Base-by-base conservation (phyloP, 2,113 vertebrate species). In the Mugil cephalus region DNA sequence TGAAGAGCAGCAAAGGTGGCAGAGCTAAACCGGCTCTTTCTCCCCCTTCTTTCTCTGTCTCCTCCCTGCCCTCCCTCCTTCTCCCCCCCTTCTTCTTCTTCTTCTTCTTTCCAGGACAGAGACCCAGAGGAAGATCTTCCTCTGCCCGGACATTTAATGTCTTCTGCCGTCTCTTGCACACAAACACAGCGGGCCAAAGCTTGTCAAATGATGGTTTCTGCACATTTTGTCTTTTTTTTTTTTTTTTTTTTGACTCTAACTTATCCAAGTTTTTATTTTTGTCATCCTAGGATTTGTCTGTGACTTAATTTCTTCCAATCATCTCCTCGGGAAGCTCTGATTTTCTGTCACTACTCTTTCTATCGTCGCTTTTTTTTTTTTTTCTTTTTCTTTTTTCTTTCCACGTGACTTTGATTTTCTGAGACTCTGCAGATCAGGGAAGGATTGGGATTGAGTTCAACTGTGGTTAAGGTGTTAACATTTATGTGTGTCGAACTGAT, bases 151-250 rank as follows among this genome's bases (percentile, higher is more conserved):
- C 82, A 21, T 42, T 77, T 38, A 0, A 36, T 24, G 54, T 84
- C 65, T 61, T 72, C 77, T 70, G 69, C 63, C 73, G 66, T 66
- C 74, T 77, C 74, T 58, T 69, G 63, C 82, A 72, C 83, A 83
- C 77, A 82, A 68, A 69, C 73, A 69, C 71, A 69, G 78, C 66
- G 84, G 86, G 87, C 87, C 87, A 91, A 92, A 89, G 79, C 68
- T 81, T 77, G 75, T 77, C 51, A 39, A 35, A 77, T 3, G 11
- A 72, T 10, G 34, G 38, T 70, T 81, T 87, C 74, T 78, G 69
- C 80, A 77, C 74, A 48, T 75, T 71, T 81, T 67, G 38, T 7
- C 8, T 50, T 59, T 59, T 35, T 14, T 69, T 38, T 58, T n/a
- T 54, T 55, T 53, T 60, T 46, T 7, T 10, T 72, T 47, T 19